phyloP scores from a whole-genome alignment of 2,797 vertebrate species.

The Meda fulgida region DNA sequence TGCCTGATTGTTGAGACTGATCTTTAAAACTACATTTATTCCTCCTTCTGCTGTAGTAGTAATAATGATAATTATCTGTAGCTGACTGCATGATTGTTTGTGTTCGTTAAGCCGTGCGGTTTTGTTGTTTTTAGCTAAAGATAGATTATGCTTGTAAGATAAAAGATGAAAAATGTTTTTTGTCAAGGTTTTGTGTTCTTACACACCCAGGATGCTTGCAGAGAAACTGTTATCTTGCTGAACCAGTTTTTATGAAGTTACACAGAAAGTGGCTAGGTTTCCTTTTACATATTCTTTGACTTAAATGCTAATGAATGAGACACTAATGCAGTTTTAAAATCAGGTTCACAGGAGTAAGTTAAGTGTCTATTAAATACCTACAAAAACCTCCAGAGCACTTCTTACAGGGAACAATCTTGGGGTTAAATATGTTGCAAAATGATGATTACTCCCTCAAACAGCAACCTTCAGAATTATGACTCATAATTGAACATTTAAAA shows the following conservation, averaged over 20 bases:
- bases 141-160: background rate
- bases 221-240: conserved; percentile 1
- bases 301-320: background rate
- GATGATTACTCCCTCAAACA: background rate
- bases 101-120: background rate
- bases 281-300: conserved; percentile 1
- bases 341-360: background rate
- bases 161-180: conserved; percentile 32
- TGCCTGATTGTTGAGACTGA: conserved; percentile 22
- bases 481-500: background rate
- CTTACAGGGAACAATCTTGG: background rate
- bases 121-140: conserved; percentile 6
- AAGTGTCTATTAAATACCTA: background rate
- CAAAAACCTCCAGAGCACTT: background rate
- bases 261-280: background rate
- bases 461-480: background rate
- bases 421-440: background rate
- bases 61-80: conserved; percentile 17
- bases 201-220: conserved; percentile 25
- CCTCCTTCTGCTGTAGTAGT: background rate
- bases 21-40: conserved; percentile 22
- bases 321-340: background rate
- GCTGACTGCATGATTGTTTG: conserved; percentile 21
- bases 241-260: conserved; percentile 19
- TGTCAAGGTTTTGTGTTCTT: conserved; percentile 22